Evolutionary conservation across 2,113 vertebrate species (phyloP).

Genomic region (Rissa tridactyla): DNA sequence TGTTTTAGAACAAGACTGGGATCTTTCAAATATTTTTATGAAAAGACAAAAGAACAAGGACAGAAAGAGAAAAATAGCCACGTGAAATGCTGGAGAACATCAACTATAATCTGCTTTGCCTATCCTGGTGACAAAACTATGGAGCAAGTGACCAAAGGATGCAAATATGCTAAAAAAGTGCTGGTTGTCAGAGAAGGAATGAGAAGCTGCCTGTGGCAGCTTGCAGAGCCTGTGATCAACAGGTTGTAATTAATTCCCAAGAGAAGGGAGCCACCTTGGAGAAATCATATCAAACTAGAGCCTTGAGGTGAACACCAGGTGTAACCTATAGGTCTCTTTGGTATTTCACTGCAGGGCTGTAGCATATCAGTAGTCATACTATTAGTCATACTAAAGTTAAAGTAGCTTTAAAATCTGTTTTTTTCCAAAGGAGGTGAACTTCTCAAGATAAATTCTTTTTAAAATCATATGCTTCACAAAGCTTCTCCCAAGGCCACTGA

Average conservation of each 20-base stretch:
- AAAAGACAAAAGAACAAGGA: neutral
- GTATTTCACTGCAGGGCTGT: neutral
- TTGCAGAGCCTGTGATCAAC: neutral
- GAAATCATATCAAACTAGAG: neutral
- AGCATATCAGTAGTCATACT: neutral
- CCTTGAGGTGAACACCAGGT: neutral
- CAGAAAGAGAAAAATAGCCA: neutral
- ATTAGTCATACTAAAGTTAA: neutral
- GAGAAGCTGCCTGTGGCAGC: neutral
- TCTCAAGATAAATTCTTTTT: neutral
- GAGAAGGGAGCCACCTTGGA: neutral
- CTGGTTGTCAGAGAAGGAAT: neutral
- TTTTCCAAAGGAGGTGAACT: neutral
- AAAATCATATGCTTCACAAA: neutral
- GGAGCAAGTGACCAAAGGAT: neutral
- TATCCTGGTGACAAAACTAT: neutral
- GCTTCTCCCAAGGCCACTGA: neutral
- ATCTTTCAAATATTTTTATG: neutral
- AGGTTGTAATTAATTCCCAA: neutral
- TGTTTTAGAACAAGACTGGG: neutral
- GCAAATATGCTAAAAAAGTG: neutral
- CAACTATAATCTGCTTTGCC: neutral
- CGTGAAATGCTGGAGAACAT: neutral
- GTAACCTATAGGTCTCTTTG: neutral
- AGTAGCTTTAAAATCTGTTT: neutral